Evolutionary conservation across 2,113 vertebrate genomes (phyloP).

Genomic region (Pitta sordida): DNA sequence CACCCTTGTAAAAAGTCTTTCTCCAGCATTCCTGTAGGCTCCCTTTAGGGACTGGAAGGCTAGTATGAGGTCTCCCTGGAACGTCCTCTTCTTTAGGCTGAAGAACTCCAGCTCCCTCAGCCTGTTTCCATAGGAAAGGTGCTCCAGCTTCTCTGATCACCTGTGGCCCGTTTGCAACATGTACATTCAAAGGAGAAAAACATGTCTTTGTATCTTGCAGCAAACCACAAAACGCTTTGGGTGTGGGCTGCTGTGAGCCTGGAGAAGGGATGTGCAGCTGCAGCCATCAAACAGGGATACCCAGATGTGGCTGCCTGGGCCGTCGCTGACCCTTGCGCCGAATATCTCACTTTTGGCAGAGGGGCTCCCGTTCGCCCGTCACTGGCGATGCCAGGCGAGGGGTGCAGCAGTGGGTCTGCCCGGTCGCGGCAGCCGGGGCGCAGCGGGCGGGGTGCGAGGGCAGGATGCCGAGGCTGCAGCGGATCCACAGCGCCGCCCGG

Average conservation of each 20-base stretch:
- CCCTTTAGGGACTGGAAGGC: background rate
- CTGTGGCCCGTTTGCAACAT: rapidly evolving
- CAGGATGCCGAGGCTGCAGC: background rate
- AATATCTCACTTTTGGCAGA: rapidly evolving
- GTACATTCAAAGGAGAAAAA: background rate
- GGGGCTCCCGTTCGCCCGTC: background rate
- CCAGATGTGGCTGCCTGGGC: rapidly evolving
- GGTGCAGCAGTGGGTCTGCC: background rate
- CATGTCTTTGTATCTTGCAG: background rate
- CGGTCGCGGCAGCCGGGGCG: no score
- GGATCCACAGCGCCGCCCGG: slow-evolving; percentile 3
- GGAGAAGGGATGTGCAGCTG: background rate
- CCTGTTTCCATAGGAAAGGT: background rate
- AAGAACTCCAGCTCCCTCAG: background rate
- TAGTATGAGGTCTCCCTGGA: background rate
- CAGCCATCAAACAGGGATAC: background rate
- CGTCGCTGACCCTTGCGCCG: rapidly evolving
- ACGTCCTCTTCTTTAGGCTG: background rate
- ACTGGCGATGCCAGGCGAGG: background rate
- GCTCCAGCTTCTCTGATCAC: background rate
- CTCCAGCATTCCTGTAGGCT: background rate
- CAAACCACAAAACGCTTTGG: rapidly evolving
- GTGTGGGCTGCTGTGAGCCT: background rate
- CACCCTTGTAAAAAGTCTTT: background rate
- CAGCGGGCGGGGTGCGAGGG: rapidly evolving